These are phyloP conservation scores for Clangula hyemalis DNA, from an alignment of 2,797 vertebrate genomes.

Conservation along the genomic window DNA sequence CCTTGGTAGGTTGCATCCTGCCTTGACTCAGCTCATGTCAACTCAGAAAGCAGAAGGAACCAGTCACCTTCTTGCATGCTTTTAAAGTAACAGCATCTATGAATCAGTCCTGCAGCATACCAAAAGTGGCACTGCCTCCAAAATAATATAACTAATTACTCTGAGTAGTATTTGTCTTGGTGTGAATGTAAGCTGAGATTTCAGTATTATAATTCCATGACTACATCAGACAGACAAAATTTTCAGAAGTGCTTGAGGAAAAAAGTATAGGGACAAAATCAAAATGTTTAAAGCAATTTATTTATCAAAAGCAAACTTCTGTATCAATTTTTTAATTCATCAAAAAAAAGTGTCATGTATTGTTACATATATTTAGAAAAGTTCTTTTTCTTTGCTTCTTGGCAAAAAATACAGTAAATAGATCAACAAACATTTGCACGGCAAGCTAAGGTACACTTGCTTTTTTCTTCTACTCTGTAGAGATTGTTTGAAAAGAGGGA, in stretches of 20 bases:
- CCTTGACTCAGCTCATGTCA: neutral
- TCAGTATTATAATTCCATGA: neutral
- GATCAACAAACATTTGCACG: neutral
- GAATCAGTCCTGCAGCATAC: neutral
- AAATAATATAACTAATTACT: neutral
- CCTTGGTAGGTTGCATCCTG: neutral
- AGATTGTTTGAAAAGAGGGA: neutral
- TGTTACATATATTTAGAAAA: neutral
- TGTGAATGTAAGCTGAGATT: neutral
- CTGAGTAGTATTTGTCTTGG: too few species aligned
- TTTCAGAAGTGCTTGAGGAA: neutral
- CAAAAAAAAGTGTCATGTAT: neutral
- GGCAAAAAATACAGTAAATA: neutral
- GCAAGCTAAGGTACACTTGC: neutral
- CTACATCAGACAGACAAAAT: neutral
- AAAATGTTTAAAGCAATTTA: neutral
- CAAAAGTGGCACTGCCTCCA: neutral
- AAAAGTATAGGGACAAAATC: neutral
- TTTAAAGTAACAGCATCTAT: neutral
- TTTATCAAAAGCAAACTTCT: neutral
- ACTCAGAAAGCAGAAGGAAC: neutral
- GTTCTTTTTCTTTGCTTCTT: neutral
- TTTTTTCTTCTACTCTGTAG: neutral
- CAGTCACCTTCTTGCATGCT: neutral
- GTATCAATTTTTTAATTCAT: neutral